Base-by-base conservation (phyloP, 2,888 invertebrate genomes). In the Drosophila pullipes region DNA sequence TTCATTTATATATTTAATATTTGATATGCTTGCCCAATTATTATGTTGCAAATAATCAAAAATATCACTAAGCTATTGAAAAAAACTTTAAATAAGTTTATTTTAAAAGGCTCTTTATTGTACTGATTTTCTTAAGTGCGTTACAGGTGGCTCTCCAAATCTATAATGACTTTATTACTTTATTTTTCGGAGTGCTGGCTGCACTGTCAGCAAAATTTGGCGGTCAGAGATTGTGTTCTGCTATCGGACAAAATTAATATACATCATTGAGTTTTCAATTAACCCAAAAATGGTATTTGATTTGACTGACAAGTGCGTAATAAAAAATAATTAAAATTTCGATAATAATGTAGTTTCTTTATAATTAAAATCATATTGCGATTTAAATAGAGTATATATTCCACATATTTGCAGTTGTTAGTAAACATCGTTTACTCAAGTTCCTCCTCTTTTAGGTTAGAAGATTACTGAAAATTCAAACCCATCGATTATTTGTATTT, bases 151-250 rank as follows among this genome's bases (percentile, higher is more conserved):
- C 1, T 41, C 10, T 10, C 3, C 4, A 41, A n/a, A 41, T 41
- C n/a, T 9, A 41, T 10, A n/a, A 41, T 31, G 18, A 31, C 6
- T 31, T 59, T 35, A 28, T 6, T 4, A 16, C 6, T 9, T 5
- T 4, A 9, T 33, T 66, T 37, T 22, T 61, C 4, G 16, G 31
- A 65, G 50, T 64, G 59, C 37, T 22, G 7, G 6, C 25, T 39
- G 16, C 16, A 4, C 7, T 30, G 11, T n/a, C 30, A n/a, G 7
- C 2, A 6, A 35, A 33, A 25, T 22, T 33, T 35, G 4, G 35
- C n/a, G 7, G 28, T 25, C 31, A 7, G 31, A 52, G 31, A 25
- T 11, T 6, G 3, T 35, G 6, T 37, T 13, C 11, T 47, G 13
- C 18, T 58, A 58, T 58, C 58, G 13, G 18, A 25, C 7, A 35